These are phyloP conservation scores for Papilio dardanus DNA, from an alignment of 1,140 invertebrate species.

Conservation along the genomic window DNA sequence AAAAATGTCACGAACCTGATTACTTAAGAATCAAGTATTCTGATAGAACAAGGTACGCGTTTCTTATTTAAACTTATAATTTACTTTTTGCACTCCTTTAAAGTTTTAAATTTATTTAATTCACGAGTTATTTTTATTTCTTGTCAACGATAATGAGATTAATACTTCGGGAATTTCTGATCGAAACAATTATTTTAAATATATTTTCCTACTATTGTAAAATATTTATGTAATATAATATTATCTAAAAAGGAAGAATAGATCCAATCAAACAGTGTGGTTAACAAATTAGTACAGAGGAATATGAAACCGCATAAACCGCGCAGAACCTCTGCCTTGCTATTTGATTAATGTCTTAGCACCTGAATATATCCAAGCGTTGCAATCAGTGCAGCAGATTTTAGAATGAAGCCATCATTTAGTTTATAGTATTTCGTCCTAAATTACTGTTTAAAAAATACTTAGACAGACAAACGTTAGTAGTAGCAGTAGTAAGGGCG, in stretches of 20 bases:
- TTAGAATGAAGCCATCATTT: background rate
- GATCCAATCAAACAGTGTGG: background rate
- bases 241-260: background rate
- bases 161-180: background rate
- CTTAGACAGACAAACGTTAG: too few relatives aligned
- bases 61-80: conserved; percentile 17
- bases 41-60: background rate
- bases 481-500: too few relatives aligned
- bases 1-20: conserved; percentile 18
- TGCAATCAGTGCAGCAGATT: background rate
- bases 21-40: conserved; percentile 10
- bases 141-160: background rate
- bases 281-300: background rate
- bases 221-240: too few relatives aligned
- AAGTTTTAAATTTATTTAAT: background rate
- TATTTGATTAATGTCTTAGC: background rate
- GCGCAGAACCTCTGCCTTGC: background rate
- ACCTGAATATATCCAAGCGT: background rate
- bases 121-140: conserved; percentile 4
- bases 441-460: too few relatives aligned
- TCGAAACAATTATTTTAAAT: too few relatives aligned
- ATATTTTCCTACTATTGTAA: too few relatives aligned
- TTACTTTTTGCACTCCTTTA: background rate
- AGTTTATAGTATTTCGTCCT: background rate
- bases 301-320: background rate